Percentiles rank a stretch among this genome's conserved stretches.
Conservation (phyloP, 2,797 vertebrate species). For the Amblyraja radiata region DNA sequence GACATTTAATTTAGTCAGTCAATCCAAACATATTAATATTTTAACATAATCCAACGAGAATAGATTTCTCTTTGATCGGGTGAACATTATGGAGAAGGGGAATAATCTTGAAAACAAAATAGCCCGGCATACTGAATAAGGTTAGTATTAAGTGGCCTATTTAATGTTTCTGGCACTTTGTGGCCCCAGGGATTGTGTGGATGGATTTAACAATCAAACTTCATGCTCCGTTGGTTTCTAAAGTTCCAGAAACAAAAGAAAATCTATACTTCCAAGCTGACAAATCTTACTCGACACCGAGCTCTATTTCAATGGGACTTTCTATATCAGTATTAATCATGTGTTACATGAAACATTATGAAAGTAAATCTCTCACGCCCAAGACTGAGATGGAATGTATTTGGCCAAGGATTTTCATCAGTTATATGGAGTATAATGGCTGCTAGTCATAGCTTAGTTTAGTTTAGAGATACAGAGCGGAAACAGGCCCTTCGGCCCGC, state of each 20-base stretch:
- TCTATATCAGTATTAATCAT: slow-evolving; percentile 82
- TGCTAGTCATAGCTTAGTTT: slow-evolving; percentile 47
- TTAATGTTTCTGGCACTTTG: slow-evolving; percentile 80
- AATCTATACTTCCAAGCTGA: slow-evolving; percentile 83
- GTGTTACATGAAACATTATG: slow-evolving; percentile 67
- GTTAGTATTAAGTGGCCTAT: slow-evolving; percentile 95
- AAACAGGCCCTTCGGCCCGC: no score
- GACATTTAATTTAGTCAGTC: slow-evolving; percentile 99
- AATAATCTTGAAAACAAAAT: slow-evolving; percentile 77
- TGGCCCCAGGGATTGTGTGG: slow-evolving; percentile 69
- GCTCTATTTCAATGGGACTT: slow-evolving; percentile 71
- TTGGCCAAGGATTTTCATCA: slow-evolving; percentile 79
- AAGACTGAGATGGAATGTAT: slow-evolving; percentile 80
- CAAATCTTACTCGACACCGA: slow-evolving; percentile 80
- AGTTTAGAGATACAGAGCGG: no score
- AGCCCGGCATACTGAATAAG: slow-evolving; percentile 84
- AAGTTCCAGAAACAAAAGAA: slow-evolving; percentile 85
- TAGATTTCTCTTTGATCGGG: slow-evolving; percentile 89
- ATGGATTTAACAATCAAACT: slow-evolving; percentile 80
- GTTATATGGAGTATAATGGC: slow-evolving; percentile 71
- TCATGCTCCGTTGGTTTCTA: slow-evolving; percentile 68
- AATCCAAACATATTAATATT: slow-evolving; percentile 99
- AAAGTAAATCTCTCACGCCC: slow-evolving; percentile 69
- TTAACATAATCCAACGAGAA: slow-evolving; percentile 98
- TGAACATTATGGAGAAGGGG: slow-evolving; percentile 77